A percentile compares a stretch with the other conserved stretches of the same genome.
Conservation (phyloP, 2,888 invertebrate species). For the Trichopria drosophilae region DNA sequence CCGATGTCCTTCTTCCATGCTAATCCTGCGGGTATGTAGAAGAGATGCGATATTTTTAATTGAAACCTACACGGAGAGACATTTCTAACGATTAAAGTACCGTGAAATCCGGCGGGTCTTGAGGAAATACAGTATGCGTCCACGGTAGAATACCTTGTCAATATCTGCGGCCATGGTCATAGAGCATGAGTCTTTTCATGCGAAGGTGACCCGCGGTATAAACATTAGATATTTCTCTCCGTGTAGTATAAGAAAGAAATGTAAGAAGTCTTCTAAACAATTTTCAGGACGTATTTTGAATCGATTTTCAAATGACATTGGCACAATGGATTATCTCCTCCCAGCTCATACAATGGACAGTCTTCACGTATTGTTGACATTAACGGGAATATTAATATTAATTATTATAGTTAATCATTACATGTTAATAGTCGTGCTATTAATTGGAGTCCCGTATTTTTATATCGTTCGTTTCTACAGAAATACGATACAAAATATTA, state of each 20-base stretch:
- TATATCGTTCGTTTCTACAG: slow-evolving; percentile 68
- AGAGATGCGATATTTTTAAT: too few relatives aligned
- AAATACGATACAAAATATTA: slow-evolving; percentile 72
- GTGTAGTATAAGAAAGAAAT: too few relatives aligned
- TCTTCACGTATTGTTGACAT: slow-evolving; percentile 59
- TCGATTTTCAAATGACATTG: slow-evolving; percentile 77
- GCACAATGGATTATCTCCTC: slow-evolving; percentile 64
- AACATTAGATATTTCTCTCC: too few relatives aligned
- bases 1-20: slow-evolving; percentile 83
- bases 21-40: slow-evolving; percentile 75
- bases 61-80: too few relatives aligned
- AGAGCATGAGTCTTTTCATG: too few relatives aligned
- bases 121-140: too few relatives aligned
- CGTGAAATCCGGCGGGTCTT: too few relatives aligned
- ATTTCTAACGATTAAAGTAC: too few relatives aligned
- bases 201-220: too few relatives aligned
- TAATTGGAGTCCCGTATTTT: slow-evolving; percentile 67
- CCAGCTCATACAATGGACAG: slow-evolving; percentile 63
- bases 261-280: not conserved
- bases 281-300: slow-evolving; percentile 66
- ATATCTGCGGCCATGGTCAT: too few relatives aligned
- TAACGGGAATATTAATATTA: slow-evolving; percentile 59
- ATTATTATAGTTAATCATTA: slow-evolving; percentile 66
- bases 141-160: too few relatives aligned
- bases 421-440: slow-evolving; percentile 67